These are phyloP conservation scores for Gymnocypris eckloni DNA, from an alignment of 2,797 vertebrate species.

Conservation along the genomic window DNA sequence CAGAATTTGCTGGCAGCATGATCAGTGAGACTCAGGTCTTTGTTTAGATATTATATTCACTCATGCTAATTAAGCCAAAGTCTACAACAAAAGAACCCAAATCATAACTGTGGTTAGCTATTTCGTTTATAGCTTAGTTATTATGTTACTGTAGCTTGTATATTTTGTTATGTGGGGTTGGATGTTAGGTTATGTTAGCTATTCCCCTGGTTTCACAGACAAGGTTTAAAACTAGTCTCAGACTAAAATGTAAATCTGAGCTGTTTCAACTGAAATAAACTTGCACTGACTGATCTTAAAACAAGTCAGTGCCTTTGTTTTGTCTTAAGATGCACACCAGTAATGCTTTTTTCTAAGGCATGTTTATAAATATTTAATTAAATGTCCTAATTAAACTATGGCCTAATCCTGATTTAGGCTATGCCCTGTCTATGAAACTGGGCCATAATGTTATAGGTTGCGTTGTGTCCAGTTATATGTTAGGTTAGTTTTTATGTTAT, in stretches of 20 bases:
- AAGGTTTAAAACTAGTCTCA: no score
- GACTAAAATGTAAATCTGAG: no score
- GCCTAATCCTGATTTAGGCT: no score
- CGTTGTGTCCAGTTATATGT: background rate
- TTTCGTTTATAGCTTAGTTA: background rate
- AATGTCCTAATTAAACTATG: no score
- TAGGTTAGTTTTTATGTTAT: background rate
- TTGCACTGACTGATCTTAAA: no score
- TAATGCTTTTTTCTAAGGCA: no score
- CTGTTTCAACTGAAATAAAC: no score
- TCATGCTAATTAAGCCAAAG: background rate
- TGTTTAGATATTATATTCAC: background rate
- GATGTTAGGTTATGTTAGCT: background rate
- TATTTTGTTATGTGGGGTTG: background rate
- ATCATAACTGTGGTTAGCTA: background rate
- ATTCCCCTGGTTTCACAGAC: background rate
- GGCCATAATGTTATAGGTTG: background rate
- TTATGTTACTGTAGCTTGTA: background rate
- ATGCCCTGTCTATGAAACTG: no score
- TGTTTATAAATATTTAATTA: no score
- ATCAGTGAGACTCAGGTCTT: background rate
- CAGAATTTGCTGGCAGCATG: background rate
- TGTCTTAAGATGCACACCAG: no score
- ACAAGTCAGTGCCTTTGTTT: no score
- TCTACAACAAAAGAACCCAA: background rate